These are phyloP conservation scores for Cyphomyrus plagiostoma DNA, from an alignment of 2,113 vertebrate species.

Conservation along the genomic window DNA sequence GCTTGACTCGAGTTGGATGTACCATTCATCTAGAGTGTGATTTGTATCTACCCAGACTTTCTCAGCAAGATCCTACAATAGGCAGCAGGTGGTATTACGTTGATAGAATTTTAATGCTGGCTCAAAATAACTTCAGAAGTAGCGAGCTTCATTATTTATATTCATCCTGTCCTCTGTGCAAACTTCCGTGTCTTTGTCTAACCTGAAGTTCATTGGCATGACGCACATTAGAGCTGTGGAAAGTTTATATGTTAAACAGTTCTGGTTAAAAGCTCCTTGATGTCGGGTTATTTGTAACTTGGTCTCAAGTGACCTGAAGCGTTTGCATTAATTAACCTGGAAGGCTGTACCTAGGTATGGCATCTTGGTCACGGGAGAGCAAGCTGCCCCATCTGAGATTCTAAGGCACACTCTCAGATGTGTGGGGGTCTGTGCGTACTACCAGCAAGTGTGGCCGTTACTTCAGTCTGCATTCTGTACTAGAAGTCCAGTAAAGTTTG, in stretches of 20 bases:
- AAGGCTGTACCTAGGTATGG: neutral
- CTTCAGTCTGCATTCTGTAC: neutral
- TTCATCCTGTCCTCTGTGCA: constrained; percentile 8
- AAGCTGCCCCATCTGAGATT: neutral
- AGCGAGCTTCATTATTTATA: neutral
- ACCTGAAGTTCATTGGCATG: neutral
- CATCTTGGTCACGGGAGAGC: neutral
- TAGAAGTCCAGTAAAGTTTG: neutral
- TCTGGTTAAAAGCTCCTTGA: neutral
- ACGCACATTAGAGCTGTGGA: neutral
- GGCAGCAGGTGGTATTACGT: constrained; percentile 24
- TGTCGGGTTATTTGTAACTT: neutral
- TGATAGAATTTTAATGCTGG: constrained; percentile 37
- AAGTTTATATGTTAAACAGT: neutral
- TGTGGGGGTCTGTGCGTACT: neutral
- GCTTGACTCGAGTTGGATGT: constrained; percentile 16
- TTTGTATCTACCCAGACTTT: constrained; percentile 19
- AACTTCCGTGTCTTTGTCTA: neutral
- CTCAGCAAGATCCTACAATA: neutral
- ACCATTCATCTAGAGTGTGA: constrained; percentile 14
- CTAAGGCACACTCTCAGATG: neutral
- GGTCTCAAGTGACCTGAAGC: neutral
- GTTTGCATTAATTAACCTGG: neutral
- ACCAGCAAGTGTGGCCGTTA: neutral
- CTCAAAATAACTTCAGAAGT: constrained; percentile 21